These are phyloP conservation scores for Scaptomyza parva DNA, from an alignment of 2,888 invertebrate genomes.

Conservation along the genomic window DNA sequence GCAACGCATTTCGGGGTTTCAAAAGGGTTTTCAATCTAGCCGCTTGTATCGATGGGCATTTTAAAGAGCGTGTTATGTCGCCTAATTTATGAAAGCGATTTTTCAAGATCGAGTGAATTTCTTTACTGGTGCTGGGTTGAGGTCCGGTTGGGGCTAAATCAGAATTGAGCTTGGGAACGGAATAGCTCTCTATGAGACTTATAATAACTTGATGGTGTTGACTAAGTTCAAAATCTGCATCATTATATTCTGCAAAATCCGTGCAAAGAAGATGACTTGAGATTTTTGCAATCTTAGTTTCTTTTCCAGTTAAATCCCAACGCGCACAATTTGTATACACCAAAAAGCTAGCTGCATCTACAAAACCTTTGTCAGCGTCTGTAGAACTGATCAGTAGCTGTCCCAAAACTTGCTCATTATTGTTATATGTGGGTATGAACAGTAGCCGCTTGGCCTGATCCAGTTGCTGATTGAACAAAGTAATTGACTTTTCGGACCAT, in stretches of 20 bases:
- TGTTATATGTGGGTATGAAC: background rate
- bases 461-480: constrained; percentile 24
- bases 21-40: constrained; percentile 5
- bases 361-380: background rate
- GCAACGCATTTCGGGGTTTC: background rate
- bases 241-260: constrained; percentile 32
- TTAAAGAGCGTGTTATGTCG: background rate
- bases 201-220: constrained; percentile 20
- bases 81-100: background rate
- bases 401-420: constrained; percentile 17
- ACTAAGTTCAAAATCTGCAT: background rate
- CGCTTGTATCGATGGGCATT: background rate
- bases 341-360: constrained; percentile 34
- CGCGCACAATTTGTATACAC: constrained; percentile 9
- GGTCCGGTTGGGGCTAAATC: too few species aligned
- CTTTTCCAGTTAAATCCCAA: fast-evolving
- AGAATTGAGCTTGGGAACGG: too few species aligned
- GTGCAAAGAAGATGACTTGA: background rate
- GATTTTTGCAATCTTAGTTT: fast-evolving
- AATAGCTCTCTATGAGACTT: constrained; percentile 2
- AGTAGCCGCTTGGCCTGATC: background rate
- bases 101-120: too few species aligned
- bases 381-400: constrained; percentile 17
- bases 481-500: constrained; percentile 36
- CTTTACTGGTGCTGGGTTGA: too few species aligned